phyloP scores from a whole-genome alignment of 2,113 vertebrate species.

The Apteryx mantelli region DNA sequence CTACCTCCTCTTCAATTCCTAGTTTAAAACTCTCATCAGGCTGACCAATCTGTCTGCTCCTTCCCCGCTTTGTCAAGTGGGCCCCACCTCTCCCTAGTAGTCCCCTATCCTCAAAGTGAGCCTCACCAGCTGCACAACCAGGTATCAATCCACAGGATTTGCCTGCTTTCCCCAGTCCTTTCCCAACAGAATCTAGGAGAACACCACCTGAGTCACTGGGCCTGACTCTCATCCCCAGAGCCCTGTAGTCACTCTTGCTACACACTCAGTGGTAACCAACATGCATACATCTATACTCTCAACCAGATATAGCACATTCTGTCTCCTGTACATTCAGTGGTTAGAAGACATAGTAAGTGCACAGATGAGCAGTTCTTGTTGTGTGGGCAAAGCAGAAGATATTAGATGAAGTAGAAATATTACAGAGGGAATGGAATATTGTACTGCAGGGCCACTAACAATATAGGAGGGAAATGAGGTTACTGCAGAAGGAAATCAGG shows the following conservation, averaged over 20 bases:
- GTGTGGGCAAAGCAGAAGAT: background rate
- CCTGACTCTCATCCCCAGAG: background rate
- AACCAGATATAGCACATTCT: background rate
- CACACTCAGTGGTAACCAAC: background rate
- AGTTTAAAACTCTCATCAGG: background rate
- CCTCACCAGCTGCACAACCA: background rate
- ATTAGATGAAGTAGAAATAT: background rate
- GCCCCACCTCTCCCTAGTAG: too few species aligned
- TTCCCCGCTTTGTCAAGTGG: background rate
- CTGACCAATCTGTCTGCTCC: background rate
- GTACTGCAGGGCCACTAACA: background rate
- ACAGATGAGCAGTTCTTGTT: fast-evolving
- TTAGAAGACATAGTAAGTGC: fast-evolving
- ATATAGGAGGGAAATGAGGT: background rate
- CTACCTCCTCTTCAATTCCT: background rate
- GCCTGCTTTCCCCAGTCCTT: background rate
- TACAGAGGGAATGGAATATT: background rate
- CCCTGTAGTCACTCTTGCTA: background rate
- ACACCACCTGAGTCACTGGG: background rate
- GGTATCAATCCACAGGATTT: background rate
- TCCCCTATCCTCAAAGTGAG: background rate
- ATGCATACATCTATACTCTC: fast-evolving
- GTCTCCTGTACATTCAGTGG: background rate
- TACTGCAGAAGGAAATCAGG: background rate
- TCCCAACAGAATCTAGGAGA: background rate